A percentile compares a stretch with the other conserved stretches of the same genome.
Evolutionary conservation across 2,113 vertebrate genomes (phyloP).

Genomic region (Apteryx mantelli): DNA sequence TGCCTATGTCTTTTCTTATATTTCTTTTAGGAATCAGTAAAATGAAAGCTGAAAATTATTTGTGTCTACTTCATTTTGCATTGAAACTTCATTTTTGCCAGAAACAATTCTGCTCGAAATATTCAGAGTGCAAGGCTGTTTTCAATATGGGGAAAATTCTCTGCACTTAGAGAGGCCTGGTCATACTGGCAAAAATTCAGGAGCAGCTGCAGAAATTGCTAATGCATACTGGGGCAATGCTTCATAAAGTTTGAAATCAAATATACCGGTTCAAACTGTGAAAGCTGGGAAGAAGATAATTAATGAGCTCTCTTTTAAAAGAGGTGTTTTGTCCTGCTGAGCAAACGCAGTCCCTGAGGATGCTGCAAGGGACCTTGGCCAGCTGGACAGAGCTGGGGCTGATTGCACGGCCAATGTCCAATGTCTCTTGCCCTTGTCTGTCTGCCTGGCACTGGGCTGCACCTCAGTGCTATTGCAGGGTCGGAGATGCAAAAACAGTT

Average conservation of each 20-base stretch:
- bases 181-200: constrained; percentile 35
- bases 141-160: constrained; percentile 65
- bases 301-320: neutral
- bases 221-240: neutral
- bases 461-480: neutral
- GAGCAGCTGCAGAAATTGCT: constrained; percentile 70
- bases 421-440: neutral
- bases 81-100: constrained; percentile 48
- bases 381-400: neutral
- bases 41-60: constrained; percentile 10
- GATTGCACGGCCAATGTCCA: neutral
- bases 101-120: constrained; percentile 59
- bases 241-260: constrained; percentile 12
- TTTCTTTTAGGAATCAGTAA: neutral
- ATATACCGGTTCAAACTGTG: neutral
- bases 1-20: neutral
- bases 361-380: neutral
- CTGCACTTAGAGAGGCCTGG: constrained; percentile 30
- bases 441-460: neutral
- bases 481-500: neutral
- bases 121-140: constrained; percentile 54
- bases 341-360: neutral
- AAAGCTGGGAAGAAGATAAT: neutral
- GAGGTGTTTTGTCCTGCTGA: neutral
- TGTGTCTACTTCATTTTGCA: constrained; percentile 43